Evolutionary conservation across 1,140 invertebrate species (phyloP), one percentile per base, ranked within the genome.

Genomic region (Drosophila watanabei): DNA sequence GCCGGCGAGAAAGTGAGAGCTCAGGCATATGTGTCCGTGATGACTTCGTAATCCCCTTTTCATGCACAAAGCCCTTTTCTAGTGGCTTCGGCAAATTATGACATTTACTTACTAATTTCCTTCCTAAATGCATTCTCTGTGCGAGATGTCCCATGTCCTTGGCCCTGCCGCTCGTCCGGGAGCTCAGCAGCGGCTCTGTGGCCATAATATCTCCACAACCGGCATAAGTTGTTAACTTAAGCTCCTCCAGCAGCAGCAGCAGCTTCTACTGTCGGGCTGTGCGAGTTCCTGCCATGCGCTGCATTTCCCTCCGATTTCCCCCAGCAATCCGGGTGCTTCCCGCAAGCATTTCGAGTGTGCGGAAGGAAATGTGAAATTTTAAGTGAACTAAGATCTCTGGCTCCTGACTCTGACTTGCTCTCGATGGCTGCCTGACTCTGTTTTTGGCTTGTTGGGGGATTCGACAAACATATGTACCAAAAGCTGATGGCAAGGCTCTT

Each of bases 221-320:
- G 80, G 73, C 81, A 81, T 85, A 88, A 88, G 85, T 88, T 90
- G 86, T 85, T 90, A 90, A 90, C 81, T 89, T 90, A 89, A 89
- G 86, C 86, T 81, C 59, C 68, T 52, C 46, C 54, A 79, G 68
- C 66, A 79, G 77, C 66, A 79, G 68, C 66, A 79, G 77, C 66
- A 79, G 77, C 77, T 79, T 79, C 57, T 72, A 37, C 57, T 65
- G 76, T 56, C 71, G 37, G 8, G 64, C 48, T 76, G 43, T 78
- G 73, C 30, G 41, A 51, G 49, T 68, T 57, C 32, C 48, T 70
- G 51, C 69, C 51, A 30, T 71, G 43, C 52, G n/a, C 51, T 56
- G 64, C n/a, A 68, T 35, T 69, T 70, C 37, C 37, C 46, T 69
- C 45, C 48, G 68, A 43, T 16, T 66, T 65, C 35, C 66, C 46